phyloP scores from a whole-genome alignment of 1,140 invertebrate species.

The Chrysopa pallens region DNA sequence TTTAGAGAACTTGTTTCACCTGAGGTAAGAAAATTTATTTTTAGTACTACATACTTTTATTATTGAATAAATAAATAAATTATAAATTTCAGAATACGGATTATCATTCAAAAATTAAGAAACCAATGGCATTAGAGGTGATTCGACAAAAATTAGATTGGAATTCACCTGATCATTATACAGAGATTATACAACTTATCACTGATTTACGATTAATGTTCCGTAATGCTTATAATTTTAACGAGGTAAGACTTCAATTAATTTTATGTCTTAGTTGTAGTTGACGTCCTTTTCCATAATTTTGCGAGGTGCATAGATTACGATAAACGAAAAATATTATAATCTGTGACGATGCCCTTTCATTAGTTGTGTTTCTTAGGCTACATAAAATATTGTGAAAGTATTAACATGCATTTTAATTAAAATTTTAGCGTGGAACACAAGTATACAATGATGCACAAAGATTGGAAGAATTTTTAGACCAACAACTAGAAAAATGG shows the following conservation, averaged over 20 bases:
- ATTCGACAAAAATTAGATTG: slow-evolving; percentile 63
- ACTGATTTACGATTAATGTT: slow-evolving; percentile 72
- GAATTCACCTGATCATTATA: slow-evolving; percentile 50
- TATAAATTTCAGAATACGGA: slow-evolving; percentile 23
- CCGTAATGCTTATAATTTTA: slow-evolving; percentile 69
- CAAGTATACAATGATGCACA: slow-evolving; percentile 69
- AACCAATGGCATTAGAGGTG: slow-evolving; percentile 69
- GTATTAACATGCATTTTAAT: too few relatives aligned
- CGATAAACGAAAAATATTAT: too few relatives aligned
- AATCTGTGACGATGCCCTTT: neutral
- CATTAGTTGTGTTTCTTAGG: neutral
- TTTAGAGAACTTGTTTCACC: slow-evolving; percentile 67
- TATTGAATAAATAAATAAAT: too few relatives aligned
- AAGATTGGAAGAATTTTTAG: slow-evolving; percentile 69
- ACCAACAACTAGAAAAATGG: slow-evolving; percentile 63
- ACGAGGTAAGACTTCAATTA: slow-evolving; percentile 52
- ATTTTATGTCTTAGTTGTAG: too few relatives aligned
- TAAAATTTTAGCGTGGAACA: slow-evolving; percentile 45
- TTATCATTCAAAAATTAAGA: slow-evolving; percentile 57
- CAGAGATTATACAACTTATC: slow-evolving; percentile 55
- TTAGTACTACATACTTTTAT: neutral
- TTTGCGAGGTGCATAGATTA: too few relatives aligned
- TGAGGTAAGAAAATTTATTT: slow-evolving; percentile 33
- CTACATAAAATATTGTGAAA: too few relatives aligned
- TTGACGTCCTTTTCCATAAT: too few relatives aligned